Evolutionary conservation across 2,888 invertebrate genomes (phyloP).

Genomic region (Mesorhabditis belari): DNA sequence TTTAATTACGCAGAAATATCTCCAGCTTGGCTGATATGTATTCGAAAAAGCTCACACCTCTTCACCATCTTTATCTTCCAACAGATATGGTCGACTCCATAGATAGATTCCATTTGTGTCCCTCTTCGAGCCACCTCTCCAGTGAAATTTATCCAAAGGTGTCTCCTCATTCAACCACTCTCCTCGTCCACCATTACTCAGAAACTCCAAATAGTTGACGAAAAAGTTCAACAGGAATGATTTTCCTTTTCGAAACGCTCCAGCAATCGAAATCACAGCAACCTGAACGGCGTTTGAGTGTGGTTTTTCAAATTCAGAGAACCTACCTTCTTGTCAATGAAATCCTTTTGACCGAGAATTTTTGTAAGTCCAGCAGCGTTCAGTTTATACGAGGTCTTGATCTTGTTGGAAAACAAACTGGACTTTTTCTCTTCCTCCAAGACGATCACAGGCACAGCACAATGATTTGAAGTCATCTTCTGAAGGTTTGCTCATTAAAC

Average conservation of each 20-base stretch:
- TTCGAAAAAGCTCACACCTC: constrained; percentile 37
- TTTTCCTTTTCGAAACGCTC: constrained; percentile 36
- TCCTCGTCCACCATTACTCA: constrained; percentile 57
- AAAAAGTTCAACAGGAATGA: constrained; percentile 73
- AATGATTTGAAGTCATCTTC: too few relatives aligned
- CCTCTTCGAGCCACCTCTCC: constrained; percentile 36
- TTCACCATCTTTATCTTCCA: constrained; percentile 53
- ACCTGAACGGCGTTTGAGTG: too few relatives aligned
- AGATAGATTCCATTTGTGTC: constrained; percentile 74
- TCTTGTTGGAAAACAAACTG: too few relatives aligned
- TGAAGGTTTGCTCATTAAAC: too few relatives aligned
- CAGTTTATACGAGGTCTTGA: not conserved
- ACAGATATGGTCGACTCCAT: constrained; percentile 86
- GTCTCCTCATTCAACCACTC: constrained; percentile 30
- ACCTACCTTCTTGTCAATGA: constrained; percentile 33
- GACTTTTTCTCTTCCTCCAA: too few relatives aligned
- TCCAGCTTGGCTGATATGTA: constrained; percentile 12
- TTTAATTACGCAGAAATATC: too few relatives aligned
- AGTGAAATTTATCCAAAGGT: constrained; percentile 32
- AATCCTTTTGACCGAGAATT: not conserved
- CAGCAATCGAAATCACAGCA: constrained; percentile 81
- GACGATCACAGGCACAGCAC: too few relatives aligned
- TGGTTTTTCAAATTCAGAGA: too few relatives aligned
- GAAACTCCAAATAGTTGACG: constrained; percentile 78
- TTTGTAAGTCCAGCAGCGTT: not conserved